A percentile compares a stretch with the other conserved stretches of the same genome.
Evolutionary conservation across 2,113 vertebrate genomes (phyloP).

Genomic region (Boulengeromyrus knoepffleri): DNA sequence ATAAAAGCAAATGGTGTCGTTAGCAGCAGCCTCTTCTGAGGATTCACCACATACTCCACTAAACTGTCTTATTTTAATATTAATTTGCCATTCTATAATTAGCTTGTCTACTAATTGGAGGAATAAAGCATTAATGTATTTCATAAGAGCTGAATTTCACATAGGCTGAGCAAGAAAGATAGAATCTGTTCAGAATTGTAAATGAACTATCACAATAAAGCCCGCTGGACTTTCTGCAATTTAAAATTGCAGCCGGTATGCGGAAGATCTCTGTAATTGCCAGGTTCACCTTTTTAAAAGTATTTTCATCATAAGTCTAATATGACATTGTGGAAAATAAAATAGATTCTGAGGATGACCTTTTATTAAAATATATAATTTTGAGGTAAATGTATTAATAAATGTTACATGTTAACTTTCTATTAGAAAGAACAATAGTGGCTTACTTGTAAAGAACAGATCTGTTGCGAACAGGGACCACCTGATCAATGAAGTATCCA

Average conservation of each 20-base stretch:
- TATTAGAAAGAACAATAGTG: background rate
- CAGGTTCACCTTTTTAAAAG: constrained; percentile 5
- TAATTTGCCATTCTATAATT: constrained; percentile 12
- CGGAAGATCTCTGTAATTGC: constrained; percentile 24
- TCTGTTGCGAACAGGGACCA: constrained; percentile 77
- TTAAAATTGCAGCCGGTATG: constrained; percentile 21
- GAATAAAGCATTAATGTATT: constrained; percentile 34
- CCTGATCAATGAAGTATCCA: constrained; percentile 78
- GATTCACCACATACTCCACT: background rate
- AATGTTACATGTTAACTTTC: background rate
- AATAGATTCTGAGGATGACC: background rate
- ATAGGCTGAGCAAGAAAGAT: constrained; percentile 4
- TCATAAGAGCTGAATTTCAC: constrained; percentile 23
- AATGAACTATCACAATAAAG: background rate
- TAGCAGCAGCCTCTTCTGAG: background rate
- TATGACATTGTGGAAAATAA: background rate
- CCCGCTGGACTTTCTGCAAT: background rate
- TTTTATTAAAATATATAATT: background rate
- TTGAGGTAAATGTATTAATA: background rate
- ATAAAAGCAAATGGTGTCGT: background rate
- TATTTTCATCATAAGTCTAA: constrained; percentile 15
- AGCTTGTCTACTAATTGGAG: constrained; percentile 34
- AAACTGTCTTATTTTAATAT: background rate
- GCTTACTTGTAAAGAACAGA: constrained; percentile 97
- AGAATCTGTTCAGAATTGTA: constrained; percentile 22